Conservation (phyloP, 1,140 invertebrate genomes). For the Brachionus angularis region DNA sequence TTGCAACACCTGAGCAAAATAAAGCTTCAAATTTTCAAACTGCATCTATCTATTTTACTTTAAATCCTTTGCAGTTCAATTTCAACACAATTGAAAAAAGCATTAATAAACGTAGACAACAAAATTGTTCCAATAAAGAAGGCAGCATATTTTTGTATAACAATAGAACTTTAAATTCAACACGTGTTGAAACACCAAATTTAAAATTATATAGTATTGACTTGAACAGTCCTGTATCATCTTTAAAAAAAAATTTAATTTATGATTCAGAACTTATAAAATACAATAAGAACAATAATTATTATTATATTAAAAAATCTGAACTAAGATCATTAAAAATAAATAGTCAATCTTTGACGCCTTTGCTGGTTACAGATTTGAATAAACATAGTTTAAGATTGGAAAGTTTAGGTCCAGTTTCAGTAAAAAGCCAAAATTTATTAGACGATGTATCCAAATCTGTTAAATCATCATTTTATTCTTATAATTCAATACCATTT, state of each 20-base stretch:
- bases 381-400: neutral
- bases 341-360: neutral
- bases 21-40: no score
- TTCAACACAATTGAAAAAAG: no score
- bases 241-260: no score
- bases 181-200: neutral
- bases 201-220: neutral
- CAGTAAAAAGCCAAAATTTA: neutral
- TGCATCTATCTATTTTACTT: no score
- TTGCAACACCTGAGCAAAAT: no score
- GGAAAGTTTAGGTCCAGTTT: neutral
- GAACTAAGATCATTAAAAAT: neutral
- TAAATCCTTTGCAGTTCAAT: no score
- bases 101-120: no score
- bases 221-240: neutral
- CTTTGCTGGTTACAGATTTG: neutral
- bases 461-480: neutral
- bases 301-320: neutral
- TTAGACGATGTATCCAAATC: neutral
- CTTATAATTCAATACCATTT: slow-evolving; percentile 23
- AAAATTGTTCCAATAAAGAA: no score
- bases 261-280: no score
- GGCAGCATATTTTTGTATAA: slow-evolving; percentile 5
- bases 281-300: neutral
- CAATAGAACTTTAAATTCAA: neutral